Evolutionary conservation across 1,140 invertebrate species (phyloP).

Genomic region (Drosophila elegans): DNA sequence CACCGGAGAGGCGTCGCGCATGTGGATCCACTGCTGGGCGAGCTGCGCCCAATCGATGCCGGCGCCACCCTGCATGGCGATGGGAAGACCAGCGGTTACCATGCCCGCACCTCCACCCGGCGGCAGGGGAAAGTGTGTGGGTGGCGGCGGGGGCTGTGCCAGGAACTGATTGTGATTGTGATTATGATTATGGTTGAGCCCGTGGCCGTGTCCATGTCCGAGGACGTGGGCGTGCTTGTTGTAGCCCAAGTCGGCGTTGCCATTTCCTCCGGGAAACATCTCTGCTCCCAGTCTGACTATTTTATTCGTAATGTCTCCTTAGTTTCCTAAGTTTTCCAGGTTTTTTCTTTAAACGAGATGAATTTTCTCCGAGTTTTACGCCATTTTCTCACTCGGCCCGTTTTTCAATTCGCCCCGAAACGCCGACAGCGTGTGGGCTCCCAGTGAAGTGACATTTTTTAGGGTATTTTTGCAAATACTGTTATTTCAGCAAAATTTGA

Average conservation of each 20-base stretch:
- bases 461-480: background rate
- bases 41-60: constrained; percentile 97
- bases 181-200: constrained; percentile 36
- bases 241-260: constrained; percentile 69
- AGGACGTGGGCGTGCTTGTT: constrained; percentile 73
- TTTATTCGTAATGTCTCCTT: background rate
- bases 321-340: constrained; percentile 13
- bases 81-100: constrained; percentile 59
- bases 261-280: constrained; percentile 74
- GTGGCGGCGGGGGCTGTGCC: constrained; percentile 44
- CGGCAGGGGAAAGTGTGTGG: constrained; percentile 25
- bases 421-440: background rate
- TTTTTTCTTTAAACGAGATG: constrained; percentile 23
- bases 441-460: background rate
- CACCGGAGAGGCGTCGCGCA: constrained; percentile 91
- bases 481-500: background rate
- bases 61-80: constrained; percentile 62
- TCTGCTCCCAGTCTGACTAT: background rate
- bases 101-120: constrained; percentile 83
- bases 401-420: constrained; percentile 3
- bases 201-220: constrained; percentile 65
- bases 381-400: constrained; percentile 53
- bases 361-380: constrained; percentile 49
- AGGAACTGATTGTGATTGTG: constrained; percentile 84
- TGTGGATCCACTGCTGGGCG: constrained; percentile 98